Evolutionary conservation across 2,113 vertebrate genomes (phyloP), one percentile per base, ranked within the genome.

Genomic region (Laticauda laticaudata): DNA sequence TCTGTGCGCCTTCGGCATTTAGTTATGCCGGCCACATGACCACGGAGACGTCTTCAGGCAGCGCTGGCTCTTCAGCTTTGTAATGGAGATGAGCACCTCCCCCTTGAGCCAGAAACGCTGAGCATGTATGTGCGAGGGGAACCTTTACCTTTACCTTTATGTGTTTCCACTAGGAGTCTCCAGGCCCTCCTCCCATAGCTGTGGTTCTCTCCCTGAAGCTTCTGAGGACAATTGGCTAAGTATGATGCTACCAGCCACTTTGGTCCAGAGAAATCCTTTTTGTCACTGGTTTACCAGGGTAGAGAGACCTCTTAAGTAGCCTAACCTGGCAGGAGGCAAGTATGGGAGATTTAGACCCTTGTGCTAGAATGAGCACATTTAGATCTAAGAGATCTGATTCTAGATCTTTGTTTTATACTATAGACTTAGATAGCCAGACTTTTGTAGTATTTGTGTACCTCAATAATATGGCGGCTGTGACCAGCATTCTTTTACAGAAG

Each of bases 391-490:
- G 29, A 69, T 69, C 24, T 34, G 14, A 69, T 34, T 69, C 64
- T 69, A n/a, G 29, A 69, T 15, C 64, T n/a, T 34, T 69, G 29
- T 69, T 34, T 15, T 34, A 34, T 14, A 69, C 26, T 39, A 29
- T 26, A 61, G 59, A 61, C 59, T 26, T 29, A 26, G 24, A 39
- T 87, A 89, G 23, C 55, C 89, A 57, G 57, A 39, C 55, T 1
- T 0, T 0, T 0, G 1, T 34, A 2, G 3, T 2, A 29, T 21
- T 9, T 1, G 1, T 24, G 24, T 51, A n/a, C 9, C 4, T 9
- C 4, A 2, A 1, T 1, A 34, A 26, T 29, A 2, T 26, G 57
- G 43, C 5, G 8, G 0, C 24, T 0, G 0, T 1, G 10, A 29
- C 53, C 48, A 59, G 26, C 6, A 1, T 34, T 26, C 92, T 92